phyloP scores from a whole-genome alignment of 2,113 vertebrate species.

The Terrapene triunguis region DNA sequence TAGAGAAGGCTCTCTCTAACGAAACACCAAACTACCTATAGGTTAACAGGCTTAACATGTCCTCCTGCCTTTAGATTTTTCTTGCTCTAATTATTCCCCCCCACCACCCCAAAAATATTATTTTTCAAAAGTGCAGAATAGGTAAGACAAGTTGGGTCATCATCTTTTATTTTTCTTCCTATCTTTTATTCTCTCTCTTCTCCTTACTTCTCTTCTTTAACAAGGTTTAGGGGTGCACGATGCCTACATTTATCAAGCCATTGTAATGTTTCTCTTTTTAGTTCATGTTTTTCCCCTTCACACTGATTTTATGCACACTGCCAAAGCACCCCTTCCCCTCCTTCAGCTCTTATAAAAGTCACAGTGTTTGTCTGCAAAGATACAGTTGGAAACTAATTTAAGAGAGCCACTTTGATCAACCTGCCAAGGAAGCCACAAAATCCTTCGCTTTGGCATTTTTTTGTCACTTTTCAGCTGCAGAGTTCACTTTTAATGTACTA shows the following conservation, averaged over 20 bases:
- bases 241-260: accelerated
- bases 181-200: not conserved
- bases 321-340: not conserved
- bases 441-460: not conserved
- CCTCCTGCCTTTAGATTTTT: not conserved
- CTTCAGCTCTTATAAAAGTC: not conserved
- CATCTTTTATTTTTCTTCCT: not conserved
- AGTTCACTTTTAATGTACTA: not conserved
- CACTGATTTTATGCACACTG: not conserved
- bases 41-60: not conserved
- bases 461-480: not conserved
- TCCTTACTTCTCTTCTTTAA: not conserved
- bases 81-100: not conserved
- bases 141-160: not conserved
- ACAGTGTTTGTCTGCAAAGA: not conserved
- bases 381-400: not conserved
- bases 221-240: not conserved
- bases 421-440: not conserved
- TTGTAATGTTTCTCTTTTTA: not conserved
- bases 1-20: not conserved
- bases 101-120: not conserved
- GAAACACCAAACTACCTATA: not conserved
- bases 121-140: not conserved
- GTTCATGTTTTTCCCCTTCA: not conserved
- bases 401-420: not conserved